Base-by-base conservation (phyloP, 2,113 vertebrate genomes). In the Heterochromis multidens region DNA sequence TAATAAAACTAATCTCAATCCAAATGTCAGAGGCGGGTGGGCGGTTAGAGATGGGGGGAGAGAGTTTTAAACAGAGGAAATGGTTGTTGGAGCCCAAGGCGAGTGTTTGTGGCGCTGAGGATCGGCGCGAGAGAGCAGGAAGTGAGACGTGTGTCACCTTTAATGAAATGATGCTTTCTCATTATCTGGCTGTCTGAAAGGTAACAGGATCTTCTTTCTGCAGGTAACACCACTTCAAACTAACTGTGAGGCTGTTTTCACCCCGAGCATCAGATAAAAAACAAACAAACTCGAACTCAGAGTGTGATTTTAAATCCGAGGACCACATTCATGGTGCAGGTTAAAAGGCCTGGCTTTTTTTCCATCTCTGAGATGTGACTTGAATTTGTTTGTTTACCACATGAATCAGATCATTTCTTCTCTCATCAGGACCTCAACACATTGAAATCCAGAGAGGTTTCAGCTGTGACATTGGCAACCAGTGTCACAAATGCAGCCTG, bases 1-100 rank as follows among this genome's bases (percentile, higher is more conserved):
- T 84, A 92, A 93, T 86, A 84, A 79, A 93, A 90, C 87, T 90
- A 88, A 94, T 93, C 90, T 91, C 81, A 84, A 86, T 93, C 78
- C 86, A 92, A 95, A 94, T 94, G 92, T 94, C 90, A 92, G 77
- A 33, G 80, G 79, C 58, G 52, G 65, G 52, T 7, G 79, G 57
- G 80, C n/a, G 5, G 82, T 52, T 16, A 76, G 72, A 80, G 67
- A 8, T 21, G 12, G 23, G 77, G 12, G 37, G 29, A 59, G 80
- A 78, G 25, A 7, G 21, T 81, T 61, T 83, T 72, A 89, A 91
- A 76, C 5, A 56, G 43, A 61, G 83, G 29, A 61, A 83, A 78
- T 19, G 80, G 60, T 7, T 82, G 80, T 31, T 6, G 77, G 23
- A 82, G 80, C 87, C 86, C 4, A 31, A 19, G 87, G 93, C 82